phyloP scores from a whole-genome alignment of 2,888 invertebrate species.

The Heteropelma amictum region DNA sequence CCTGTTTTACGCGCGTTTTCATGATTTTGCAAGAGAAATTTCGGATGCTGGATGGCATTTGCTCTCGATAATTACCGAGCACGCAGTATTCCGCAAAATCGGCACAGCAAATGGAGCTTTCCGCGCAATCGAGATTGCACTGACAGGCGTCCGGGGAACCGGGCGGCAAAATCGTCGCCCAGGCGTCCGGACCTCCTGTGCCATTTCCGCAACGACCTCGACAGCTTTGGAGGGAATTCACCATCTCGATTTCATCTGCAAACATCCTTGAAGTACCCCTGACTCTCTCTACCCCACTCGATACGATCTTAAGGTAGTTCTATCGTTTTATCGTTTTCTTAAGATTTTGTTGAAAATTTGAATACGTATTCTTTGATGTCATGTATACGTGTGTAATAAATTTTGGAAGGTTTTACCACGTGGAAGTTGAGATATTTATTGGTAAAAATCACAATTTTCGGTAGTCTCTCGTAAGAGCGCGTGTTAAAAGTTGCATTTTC shows the following conservation, averaged over 20 bases:
- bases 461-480: too few species aligned
- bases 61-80: slow-evolving; percentile 71
- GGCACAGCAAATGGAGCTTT: slow-evolving; percentile 82
- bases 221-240: slow-evolving; percentile 72
- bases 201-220: slow-evolving; percentile 69
- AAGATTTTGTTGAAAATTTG: too few species aligned
- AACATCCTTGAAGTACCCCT: neutral
- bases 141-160: slow-evolving; percentile 78
- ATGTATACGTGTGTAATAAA: too few species aligned
- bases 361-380: too few species aligned
- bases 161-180: slow-evolving; percentile 51
- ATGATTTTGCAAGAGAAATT: neutral
- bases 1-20: slow-evolving; percentile 43
- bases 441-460: too few species aligned
- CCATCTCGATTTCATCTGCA: slow-evolving; percentile 73
- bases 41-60: neutral
- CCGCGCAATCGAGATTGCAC: slow-evolving; percentile 81
- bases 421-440: too few species aligned
- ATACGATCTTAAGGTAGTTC: too few species aligned
- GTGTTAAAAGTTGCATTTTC: too few species aligned
- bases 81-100: slow-evolving; percentile 83
- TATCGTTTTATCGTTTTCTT: neutral
- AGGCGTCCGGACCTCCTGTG: slow-evolving; percentile 50
- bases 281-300: too few species aligned
- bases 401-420: too few species aligned